A percentile compares a stretch with the other conserved stretches of the same genome.
Conservation (phyloP, 2,797 vertebrate genomes). For the Sebastes alutus region DNA sequence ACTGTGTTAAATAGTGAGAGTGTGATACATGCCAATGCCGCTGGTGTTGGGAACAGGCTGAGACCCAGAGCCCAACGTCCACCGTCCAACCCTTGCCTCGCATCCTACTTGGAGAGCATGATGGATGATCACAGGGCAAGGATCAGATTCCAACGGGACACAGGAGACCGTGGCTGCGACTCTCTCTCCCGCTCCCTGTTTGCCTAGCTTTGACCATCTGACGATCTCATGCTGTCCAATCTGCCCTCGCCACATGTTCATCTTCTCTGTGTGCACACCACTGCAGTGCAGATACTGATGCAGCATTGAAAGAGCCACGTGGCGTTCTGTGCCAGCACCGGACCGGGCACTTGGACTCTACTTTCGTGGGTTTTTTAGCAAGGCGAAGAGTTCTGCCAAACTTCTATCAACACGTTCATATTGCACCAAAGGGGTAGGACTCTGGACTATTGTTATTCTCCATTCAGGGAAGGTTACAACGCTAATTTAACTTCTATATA, state of each 20-base stretch:
- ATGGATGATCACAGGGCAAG: neutral
- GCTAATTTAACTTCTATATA: too few relatives aligned
- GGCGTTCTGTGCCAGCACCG: neutral
- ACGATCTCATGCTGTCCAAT: neutral
- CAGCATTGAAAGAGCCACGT: neutral
- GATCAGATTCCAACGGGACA: neutral
- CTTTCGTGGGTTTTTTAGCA: accelerated
- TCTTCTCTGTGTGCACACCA: neutral
- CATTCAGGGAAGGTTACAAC: too few relatives aligned
- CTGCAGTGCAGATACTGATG: neutral
- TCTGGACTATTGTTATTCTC: too few relatives aligned
- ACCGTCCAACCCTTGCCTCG: neutral
- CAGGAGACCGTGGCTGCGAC: neutral
- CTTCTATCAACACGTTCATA: accelerated
- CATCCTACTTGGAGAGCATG: neutral
- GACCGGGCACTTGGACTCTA: neutral
- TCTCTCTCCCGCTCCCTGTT: neutral
- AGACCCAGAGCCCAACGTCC: too few relatives aligned
- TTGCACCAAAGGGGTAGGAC: neutral
- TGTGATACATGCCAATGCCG: neutral
- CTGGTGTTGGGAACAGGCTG: neutral
- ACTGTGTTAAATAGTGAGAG: neutral
- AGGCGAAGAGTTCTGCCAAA: neutral
- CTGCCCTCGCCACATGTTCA: neutral
- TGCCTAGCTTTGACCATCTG: neutral